phyloP scores from a whole-genome alignment of 2,888 invertebrate species.

The Tethea ocularis region DNA sequence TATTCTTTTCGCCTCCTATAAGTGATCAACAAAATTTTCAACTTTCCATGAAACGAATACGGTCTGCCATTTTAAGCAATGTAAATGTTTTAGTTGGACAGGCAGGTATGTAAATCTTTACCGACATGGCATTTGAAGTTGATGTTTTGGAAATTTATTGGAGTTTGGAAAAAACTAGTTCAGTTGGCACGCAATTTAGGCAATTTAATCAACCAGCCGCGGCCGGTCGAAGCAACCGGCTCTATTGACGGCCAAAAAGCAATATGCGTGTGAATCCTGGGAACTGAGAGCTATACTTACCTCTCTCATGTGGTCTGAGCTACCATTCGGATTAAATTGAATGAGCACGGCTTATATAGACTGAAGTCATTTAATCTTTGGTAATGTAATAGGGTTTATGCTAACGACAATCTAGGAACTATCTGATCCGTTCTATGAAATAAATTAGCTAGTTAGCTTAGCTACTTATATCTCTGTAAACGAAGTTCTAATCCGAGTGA shows the following conservation, averaged over 20 bases:
- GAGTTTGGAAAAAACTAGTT: neutral
- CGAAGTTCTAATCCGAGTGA: too few species aligned
- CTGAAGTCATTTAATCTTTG: neutral
- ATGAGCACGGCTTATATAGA: too few species aligned
- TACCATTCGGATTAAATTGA: too few species aligned
- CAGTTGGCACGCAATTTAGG: neutral
- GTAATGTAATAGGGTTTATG: neutral
- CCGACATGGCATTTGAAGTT: neutral
- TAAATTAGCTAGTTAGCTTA: neutral
- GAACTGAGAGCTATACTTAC: too few species aligned
- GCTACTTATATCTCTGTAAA: neutral
- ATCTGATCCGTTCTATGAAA: too few species aligned
- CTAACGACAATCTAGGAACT: neutral
- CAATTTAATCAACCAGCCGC: neutral
- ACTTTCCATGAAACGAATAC: neutral
- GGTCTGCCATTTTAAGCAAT: neutral
- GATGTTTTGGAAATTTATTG: neutral
- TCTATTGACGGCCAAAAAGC: neutral
- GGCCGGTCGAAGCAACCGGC: too few species aligned
- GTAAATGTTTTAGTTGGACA: neutral
- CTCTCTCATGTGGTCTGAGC: too few species aligned
- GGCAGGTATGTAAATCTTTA: neutral
- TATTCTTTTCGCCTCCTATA: conserved; percentile 27
- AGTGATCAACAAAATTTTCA: neutral
- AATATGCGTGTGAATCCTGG: neutral